These are phyloP conservation scores for Polymixis lichenea DNA, from an alignment of 2,888 invertebrate genomes.

Conservation along the genomic window DNA sequence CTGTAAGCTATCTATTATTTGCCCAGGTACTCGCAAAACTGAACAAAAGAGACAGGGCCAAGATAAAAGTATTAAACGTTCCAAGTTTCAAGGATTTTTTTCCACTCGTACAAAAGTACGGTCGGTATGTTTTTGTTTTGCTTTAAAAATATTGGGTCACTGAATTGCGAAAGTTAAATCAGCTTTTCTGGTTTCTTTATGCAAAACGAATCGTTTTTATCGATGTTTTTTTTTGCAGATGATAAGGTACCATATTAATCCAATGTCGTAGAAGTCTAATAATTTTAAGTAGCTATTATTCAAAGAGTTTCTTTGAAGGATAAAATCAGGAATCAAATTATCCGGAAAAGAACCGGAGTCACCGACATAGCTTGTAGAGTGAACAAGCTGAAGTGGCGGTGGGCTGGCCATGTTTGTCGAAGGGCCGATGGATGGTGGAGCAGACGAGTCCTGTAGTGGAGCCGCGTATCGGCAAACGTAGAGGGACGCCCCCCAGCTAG, in stretches of 20 bases:
- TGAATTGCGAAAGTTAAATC: conserved; percentile 39
- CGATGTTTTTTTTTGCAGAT: neutral
- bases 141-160: conserved; percentile 44
- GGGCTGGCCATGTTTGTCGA: no score
- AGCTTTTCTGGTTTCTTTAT: conserved; percentile 22
- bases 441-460: no score
- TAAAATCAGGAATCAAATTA: no score
- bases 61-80: conserved; percentile 74
- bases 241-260: neutral
- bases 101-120: conserved; percentile 16
- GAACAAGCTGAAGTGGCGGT: no score
- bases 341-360: no score
- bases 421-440: no score
- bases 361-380: no score
- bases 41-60: conserved; percentile 63
- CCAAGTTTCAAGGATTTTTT: conserved; percentile 62
- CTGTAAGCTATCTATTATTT: neutral
- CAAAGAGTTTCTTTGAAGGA: no score
- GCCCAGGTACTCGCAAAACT: conserved; percentile 50
- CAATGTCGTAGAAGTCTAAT: neutral
- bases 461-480: no score
- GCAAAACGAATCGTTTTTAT: conserved; percentile 15
- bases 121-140: conserved; percentile 39
- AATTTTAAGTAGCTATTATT: neutral
- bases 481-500: no score